A percentile compares a stretch with the other conserved stretches of the same genome.
Conservation (phyloP, 2,888 invertebrate species). For the Lochmaea crataegi region DNA sequence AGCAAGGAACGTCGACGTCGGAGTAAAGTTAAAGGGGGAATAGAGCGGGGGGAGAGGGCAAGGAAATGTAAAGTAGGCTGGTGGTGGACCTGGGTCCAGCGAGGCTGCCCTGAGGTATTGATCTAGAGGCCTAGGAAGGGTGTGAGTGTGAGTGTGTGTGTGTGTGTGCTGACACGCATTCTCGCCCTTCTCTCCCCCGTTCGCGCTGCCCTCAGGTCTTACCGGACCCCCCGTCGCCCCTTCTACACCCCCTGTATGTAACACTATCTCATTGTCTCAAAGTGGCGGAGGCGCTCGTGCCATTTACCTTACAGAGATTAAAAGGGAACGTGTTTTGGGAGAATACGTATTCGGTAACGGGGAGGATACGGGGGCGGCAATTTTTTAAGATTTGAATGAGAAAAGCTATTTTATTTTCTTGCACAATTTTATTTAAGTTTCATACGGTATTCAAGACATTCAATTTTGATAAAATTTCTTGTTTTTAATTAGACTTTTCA, state of each 20-base stretch:
- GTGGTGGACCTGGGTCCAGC: slow-evolving; percentile 66
- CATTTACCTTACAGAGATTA: slow-evolving; percentile 45
- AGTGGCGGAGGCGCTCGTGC: slow-evolving; percentile 39
- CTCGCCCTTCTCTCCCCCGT: slow-evolving; percentile 48
- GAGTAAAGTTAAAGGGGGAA: slow-evolving; percentile 51
- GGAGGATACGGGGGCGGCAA: too few species aligned
- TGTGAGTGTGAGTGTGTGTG: slow-evolving; percentile 52
- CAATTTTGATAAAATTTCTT: too few species aligned
- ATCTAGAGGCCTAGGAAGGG: slow-evolving; percentile 63
- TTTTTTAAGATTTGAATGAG: background rate
- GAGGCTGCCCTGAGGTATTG: slow-evolving; percentile 66
- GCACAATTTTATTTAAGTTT: too few species aligned
- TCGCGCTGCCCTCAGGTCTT: slow-evolving; percentile 54
- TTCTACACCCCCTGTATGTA: slow-evolving; percentile 50
- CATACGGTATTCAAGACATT: too few species aligned
- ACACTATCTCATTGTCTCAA: slow-evolving; percentile 57
- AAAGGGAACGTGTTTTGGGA: slow-evolving; percentile 11
- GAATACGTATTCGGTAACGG: background rate
- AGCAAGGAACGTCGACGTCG: slow-evolving; percentile 68
- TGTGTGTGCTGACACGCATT: slow-evolving; percentile 65
- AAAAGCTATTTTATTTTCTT: too few species aligned
- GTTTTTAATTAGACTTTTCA: too few species aligned
- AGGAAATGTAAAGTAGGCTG: slow-evolving; percentile 72
- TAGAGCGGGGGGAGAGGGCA: slow-evolving; percentile 53
- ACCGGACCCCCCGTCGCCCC: slow-evolving; percentile 45